Percentiles rank a stretch among this genome's conserved stretches.
These are phyloP conservation scores for Mastacembelus armatus DNA, from an alignment of 2,797 vertebrate species.

Conservation along the genomic window DNA sequence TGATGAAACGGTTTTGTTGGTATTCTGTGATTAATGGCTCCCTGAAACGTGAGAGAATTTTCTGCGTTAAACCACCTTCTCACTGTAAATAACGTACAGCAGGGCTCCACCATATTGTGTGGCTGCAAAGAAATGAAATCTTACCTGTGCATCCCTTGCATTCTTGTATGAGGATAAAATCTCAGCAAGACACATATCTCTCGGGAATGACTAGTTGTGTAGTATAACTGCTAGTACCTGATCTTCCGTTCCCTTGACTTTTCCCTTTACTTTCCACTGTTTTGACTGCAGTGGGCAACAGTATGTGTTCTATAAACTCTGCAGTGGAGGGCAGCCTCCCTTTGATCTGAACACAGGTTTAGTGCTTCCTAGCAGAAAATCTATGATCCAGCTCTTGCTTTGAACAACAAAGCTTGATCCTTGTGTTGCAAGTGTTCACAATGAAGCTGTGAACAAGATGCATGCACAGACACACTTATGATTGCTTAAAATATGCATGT, in stretches of 20 bases:
- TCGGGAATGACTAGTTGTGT: slow-evolving; percentile 26
- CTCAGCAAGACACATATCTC: slow-evolving; percentile 22
- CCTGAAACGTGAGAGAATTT: not conserved
- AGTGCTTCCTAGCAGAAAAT: slow-evolving; percentile 59
- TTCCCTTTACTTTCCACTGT: slow-evolving; percentile 40
- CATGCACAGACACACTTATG: not conserved
- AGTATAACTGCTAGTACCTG: slow-evolving; percentile 23
- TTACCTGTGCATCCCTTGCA: slow-evolving; percentile 27
- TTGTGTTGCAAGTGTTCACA: slow-evolving; percentile 30
- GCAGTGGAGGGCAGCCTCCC: slow-evolving; percentile 41
- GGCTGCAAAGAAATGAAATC: slow-evolving; percentile 20
- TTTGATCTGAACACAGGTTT: slow-evolving; percentile 63
- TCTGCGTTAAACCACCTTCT: slow-evolving; percentile 34
- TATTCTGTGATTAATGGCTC: slow-evolving; percentile 14
- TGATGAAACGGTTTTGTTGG: slow-evolving; percentile 10
- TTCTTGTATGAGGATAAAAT: slow-evolving; percentile 34
- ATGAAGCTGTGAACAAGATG: slow-evolving; percentile 8
- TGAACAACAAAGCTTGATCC: slow-evolving; percentile 60
- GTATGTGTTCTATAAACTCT: slow-evolving; percentile 43
- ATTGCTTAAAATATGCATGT: slow-evolving; percentile 17
- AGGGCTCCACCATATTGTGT: not conserved
- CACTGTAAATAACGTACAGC: slow-evolving; percentile 34
- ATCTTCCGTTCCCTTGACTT: slow-evolving; percentile 35
- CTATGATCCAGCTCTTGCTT: slow-evolving; percentile 55
- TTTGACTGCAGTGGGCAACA: slow-evolving; percentile 47